These are phyloP conservation scores for Eira barbara DNA, from an alignment of 2,113 vertebrate genomes.

Conservation along the genomic window DNA sequence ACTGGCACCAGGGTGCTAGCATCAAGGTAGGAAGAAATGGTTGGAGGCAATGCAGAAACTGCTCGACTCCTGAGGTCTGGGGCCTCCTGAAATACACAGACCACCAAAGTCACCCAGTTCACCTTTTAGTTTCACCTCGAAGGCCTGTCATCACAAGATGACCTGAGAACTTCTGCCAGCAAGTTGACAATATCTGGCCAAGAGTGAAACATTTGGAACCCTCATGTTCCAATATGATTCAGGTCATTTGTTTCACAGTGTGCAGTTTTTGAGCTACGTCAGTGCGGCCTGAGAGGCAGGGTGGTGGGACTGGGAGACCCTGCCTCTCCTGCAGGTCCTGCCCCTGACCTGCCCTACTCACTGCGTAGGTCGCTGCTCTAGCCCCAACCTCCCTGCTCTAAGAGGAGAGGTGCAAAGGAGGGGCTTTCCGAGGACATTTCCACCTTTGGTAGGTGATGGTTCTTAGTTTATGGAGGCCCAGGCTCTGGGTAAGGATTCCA, in stretches of 20 bases:
- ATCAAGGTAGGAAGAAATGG: not conserved
- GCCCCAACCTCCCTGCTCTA: not conserved
- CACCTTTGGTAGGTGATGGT: not conserved
- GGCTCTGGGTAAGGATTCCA: not conserved
- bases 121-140: not conserved
- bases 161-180: conserved; percentile 4
- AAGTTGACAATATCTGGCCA: not conserved
- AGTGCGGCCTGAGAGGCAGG: not conserved
- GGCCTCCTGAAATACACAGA: not conserved
- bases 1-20: not conserved
- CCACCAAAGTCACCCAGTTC: not conserved
- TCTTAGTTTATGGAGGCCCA: not conserved
- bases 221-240: not conserved
- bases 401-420: not conserved
- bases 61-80: not conserved
- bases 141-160: not conserved
- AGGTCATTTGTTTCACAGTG: not conserved
- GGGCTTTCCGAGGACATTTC: not conserved
- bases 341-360: fast-evolving
- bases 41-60: not conserved
- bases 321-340: not conserved
- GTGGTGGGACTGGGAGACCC: not conserved
- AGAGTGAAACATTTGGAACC: not conserved
- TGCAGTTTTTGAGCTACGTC: not conserved
- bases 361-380: not conserved